phyloP scores from a whole-genome alignment of 2,797 vertebrate species.

The Iguana delicatissima region DNA sequence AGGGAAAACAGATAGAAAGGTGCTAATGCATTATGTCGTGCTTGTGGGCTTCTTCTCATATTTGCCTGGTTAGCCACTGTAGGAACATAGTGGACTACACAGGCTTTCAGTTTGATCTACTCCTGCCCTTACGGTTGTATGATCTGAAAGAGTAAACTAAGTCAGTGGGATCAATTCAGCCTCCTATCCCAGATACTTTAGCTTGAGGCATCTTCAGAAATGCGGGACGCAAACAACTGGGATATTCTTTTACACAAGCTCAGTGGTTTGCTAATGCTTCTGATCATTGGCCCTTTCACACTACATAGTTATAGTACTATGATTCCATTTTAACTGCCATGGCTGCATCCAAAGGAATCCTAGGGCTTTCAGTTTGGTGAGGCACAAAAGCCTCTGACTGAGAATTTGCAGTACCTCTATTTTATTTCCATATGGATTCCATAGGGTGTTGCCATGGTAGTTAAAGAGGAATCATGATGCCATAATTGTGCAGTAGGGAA shows the following conservation, averaged over 20 bases:
- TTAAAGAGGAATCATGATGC: too few species aligned
- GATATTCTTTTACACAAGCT: background rate
- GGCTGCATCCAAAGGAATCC: too few species aligned
- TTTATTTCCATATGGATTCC: too few species aligned
- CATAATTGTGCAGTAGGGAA: too few species aligned
- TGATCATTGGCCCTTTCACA: too few species aligned
- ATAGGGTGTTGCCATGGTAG: too few species aligned
- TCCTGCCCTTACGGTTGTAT: background rate
- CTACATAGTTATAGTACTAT: too few species aligned
- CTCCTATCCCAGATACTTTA: background rate
- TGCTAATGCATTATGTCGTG: background rate
- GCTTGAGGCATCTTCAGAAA: background rate
- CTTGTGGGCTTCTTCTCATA: too few species aligned
- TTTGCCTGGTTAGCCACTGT: background rate
- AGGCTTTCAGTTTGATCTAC: background rate
- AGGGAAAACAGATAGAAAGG: background rate
- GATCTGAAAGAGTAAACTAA: background rate
- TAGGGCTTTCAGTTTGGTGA: too few species aligned
- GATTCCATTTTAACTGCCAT: too few species aligned
- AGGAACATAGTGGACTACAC: background rate
- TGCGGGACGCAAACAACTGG: background rate
- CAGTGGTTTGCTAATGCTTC: background rate
- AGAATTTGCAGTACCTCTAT: too few species aligned
- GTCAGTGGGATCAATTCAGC: background rate
- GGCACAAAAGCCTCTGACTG: too few species aligned